phyloP scores from a whole-genome alignment of 2,888 invertebrate genomes.

The Pelosia muscerda region DNA sequence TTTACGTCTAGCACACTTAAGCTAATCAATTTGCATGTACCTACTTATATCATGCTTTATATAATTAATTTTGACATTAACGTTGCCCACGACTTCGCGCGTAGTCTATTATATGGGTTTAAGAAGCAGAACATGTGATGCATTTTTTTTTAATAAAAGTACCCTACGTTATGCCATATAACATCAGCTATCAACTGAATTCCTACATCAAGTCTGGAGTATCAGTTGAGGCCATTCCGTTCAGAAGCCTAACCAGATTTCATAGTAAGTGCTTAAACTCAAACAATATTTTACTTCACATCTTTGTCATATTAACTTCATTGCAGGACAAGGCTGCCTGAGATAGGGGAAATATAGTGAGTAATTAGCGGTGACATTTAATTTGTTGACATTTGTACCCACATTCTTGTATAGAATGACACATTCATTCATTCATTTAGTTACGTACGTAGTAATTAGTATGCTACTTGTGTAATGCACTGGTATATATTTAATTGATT shows the following conservation, averaged over 20 bases:
- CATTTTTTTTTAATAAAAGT: too few relatives aligned
- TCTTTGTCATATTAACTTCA: background rate
- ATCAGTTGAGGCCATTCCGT: background rate
- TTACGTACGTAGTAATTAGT: constrained; percentile 6
- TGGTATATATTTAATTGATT: background rate
- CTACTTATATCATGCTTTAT: background rate
- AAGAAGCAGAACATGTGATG: too few relatives aligned
- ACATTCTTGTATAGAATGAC: constrained; percentile 9
- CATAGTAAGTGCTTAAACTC: background rate
- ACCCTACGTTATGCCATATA: too few relatives aligned
- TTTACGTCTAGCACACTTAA: background rate
- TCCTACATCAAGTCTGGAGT: background rate
- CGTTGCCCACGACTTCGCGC: background rate
- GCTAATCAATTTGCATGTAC: background rate
- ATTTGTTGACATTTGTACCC: background rate
- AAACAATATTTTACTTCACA: background rate
- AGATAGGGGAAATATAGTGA: background rate
- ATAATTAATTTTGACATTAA: background rate
- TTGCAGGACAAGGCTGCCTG: background rate
- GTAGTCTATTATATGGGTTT: background rate
- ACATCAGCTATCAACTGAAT: too few relatives aligned
- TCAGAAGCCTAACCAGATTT: background rate
- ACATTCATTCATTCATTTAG: constrained; percentile 12
- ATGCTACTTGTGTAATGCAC: background rate
- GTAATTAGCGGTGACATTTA: background rate